phyloP scores from a whole-genome alignment of 1,140 invertebrate species.

The Brevipalpus yothersi region DNA sequence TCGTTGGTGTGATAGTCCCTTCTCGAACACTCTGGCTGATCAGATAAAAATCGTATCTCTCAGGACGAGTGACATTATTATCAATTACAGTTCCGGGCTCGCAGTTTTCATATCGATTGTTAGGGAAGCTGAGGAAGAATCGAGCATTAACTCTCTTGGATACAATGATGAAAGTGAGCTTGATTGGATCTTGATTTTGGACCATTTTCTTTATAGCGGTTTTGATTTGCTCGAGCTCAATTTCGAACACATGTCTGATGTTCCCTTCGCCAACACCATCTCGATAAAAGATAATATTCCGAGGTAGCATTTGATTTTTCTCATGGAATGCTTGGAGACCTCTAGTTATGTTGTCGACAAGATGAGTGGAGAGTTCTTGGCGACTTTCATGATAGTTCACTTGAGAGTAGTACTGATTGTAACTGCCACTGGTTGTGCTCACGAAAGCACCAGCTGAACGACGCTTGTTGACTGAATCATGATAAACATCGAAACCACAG shows the following conservation, averaged over 20 bases:
- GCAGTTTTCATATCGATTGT: conserved; percentile 33
- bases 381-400: conserved; percentile 20
- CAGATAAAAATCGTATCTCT: conserved; percentile 56
- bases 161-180: neutral
- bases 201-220: neutral
- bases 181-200: neutral
- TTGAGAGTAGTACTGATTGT: conserved; percentile 44
- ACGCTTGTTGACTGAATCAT: conserved; percentile 18
- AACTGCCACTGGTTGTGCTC: conserved; percentile 22
- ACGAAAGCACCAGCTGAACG: conserved; percentile 24
- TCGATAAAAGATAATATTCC: conserved; percentile 23
- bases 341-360: conserved; percentile 18
- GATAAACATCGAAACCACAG: conserved; percentile 26
- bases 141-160: neutral
- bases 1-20: conserved; percentile 47
- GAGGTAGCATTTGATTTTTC: conserved; percentile 16
- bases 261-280: conserved; percentile 28
- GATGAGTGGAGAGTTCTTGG: conserved; percentile 21
- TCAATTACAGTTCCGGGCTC: conserved; percentile 62
- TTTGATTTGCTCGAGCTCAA: conserved; percentile 19
- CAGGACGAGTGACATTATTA: conserved; percentile 48
- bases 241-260: conserved; percentile 19
- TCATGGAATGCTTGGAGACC: conserved; percentile 11
- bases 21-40: conserved; percentile 47
- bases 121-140: neutral